These are phyloP conservation scores for Aplidium turbinatum DNA, from an alignment of 23 tunicate genomes.

Conservation along the genomic window DNA sequence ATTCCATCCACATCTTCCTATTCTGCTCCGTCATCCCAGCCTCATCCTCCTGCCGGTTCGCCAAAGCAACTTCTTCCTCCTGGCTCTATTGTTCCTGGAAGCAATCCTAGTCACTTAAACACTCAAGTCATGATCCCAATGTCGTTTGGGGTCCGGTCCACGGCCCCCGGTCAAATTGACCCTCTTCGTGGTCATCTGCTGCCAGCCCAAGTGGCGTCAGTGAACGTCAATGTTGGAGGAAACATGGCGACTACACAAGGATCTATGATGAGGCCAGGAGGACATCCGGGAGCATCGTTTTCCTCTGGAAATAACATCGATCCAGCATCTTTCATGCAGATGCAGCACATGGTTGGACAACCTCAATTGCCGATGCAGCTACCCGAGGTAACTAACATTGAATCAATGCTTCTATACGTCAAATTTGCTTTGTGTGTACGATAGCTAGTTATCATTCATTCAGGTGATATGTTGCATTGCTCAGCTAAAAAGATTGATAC, in stretches of 20 bases:
- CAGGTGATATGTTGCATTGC: too few species aligned
- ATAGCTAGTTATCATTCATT: too few species aligned
- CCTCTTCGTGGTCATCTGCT: constrained; percentile 17
- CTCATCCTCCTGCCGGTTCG: background rate
- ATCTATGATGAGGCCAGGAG: constrained; percentile 8
- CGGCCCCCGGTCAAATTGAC: constrained; percentile 1
- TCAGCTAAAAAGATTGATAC: too few species aligned
- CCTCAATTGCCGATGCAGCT: background rate
- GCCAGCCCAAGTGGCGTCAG: constrained; percentile 53
- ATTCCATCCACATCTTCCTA: background rate
- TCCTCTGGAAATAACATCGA: background rate
- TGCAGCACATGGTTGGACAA: constrained; percentile 36
- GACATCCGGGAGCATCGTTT: constrained; percentile 8
- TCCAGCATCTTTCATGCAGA: constrained; percentile 10
- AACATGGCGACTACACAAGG: constrained; percentile 53
- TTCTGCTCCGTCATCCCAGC: background rate
- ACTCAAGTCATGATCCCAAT: constrained; percentile 16
- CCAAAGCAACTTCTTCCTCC: background rate
- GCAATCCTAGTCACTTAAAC: too few species aligned
- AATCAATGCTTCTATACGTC: too few species aligned
- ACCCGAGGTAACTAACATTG: too few species aligned
- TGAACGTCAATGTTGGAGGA: constrained; percentile 46
- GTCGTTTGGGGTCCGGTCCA: background rate
- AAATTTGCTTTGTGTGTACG: too few species aligned
- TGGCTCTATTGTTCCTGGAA: too few species aligned